Base-by-base conservation (phyloP, 2,797 vertebrate genomes). In the Podarcis lilfordi region DNA sequence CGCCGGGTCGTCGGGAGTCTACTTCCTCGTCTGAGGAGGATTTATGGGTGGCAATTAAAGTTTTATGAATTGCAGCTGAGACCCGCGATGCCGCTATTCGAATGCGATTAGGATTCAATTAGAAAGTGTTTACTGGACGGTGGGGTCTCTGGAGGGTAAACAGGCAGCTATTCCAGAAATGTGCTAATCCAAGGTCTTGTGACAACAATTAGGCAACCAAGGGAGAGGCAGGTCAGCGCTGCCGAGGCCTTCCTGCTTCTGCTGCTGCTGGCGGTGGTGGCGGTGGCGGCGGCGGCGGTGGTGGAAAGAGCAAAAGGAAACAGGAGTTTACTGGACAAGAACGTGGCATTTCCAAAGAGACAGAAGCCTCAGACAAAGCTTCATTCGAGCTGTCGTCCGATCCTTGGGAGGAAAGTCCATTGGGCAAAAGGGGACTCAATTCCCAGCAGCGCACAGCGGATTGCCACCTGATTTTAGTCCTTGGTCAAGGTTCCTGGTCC, bases 91-190 rank as follows among this genome's bases (percentile, higher is more conserved):
- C 95, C 95, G 98, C 98, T 98, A 99, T 99, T 98, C 95, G 97
- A 98, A 98, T 97, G 98, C 97, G 98, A 99, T 99, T 99, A 99
- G 97, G 98, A 98, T 98, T 99, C 98, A 98, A 99, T 99, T 99
- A 99, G 97, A 98, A 99, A 98, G 98, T 97, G 98, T 98, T 99
- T 99, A 99, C 98, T 97, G 96, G 96, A 97, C 95, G 95, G 97
- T 90, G 93, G 88, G 97, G 94, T 96, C 97, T 98, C 97, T 95
- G 95, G 95, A 95, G 97, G 97, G 98, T 98, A 99, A 99, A 98
- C 98, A 99, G 97, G 96, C 98, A 99, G 98, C 97, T 99, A 99
- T 99, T 98, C 96, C 98, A 99, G 98, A 98, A 98, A 99, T 99
- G 98, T 97, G 96, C 92, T 99, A 99, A 99, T 99, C 99, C 98